These are phyloP conservation scores for Eospalax fontanierii DNA, from an alignment of 2,797 vertebrate genomes.

Conservation along the genomic window DNA sequence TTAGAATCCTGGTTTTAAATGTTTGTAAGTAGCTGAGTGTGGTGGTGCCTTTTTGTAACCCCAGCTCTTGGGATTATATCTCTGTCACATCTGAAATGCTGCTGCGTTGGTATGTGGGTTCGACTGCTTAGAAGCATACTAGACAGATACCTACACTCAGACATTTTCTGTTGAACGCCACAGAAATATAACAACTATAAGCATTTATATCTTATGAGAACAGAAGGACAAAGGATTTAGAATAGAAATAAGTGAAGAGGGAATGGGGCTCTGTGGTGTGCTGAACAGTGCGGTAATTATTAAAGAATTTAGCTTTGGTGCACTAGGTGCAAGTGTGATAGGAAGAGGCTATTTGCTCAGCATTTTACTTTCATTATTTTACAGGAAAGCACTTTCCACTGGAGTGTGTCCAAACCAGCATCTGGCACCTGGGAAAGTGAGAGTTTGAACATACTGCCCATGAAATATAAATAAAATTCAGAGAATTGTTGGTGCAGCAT, in stretches of 20 bases:
- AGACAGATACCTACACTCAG: background rate
- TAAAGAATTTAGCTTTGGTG: conserved; percentile 64
- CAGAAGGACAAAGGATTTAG: conserved; percentile 16
- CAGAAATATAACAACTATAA: background rate
- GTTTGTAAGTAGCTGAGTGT: background rate
- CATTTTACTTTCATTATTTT: conserved; percentile 78
- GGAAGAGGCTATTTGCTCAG: conserved; percentile 67
- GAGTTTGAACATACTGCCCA: conserved; percentile 72
- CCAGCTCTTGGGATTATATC: background rate
- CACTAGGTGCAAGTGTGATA: conserved; percentile 34
- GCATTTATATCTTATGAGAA: background rate
- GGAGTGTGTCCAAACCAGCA: conserved; percentile 83
- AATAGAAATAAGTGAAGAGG: background rate
- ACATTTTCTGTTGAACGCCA: conserved; percentile 20
- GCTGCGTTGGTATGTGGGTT: background rate
- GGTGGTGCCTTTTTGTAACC: background rate
- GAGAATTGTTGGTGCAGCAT: conserved; percentile 78
- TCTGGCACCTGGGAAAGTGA: conserved; percentile 84
- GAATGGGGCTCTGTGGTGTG: background rate
- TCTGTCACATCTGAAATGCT: conserved; percentile 35
- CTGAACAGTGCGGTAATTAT: conserved; percentile 55
- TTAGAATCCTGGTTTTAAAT: background rate
- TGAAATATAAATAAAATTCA: conserved; percentile 84
- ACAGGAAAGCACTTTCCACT: conserved; percentile 81
- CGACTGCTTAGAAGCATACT: background rate